Percentiles rank a stretch among this genome's conserved stretches.
Conservation (phyloP, 2,113 vertebrate genomes). For the Propithecus coquereli region DNA sequence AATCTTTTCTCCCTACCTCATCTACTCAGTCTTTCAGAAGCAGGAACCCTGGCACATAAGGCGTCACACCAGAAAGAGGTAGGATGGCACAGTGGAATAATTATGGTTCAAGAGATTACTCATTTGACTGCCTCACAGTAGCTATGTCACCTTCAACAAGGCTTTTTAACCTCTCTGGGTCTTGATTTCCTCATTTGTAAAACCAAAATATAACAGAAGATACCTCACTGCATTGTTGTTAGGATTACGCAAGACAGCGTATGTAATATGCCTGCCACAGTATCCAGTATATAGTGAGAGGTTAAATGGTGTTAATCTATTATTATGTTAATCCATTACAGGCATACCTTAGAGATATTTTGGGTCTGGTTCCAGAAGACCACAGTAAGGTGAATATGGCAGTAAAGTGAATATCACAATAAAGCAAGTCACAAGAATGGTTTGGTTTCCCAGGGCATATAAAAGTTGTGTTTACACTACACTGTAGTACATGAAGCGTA, state of each 20-base stretch:
- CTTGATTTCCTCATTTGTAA: not conserved
- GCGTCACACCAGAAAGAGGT: not conserved
- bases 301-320: not conserved
- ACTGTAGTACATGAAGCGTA: too few relatives aligned
- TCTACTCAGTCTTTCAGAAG: not conserved
- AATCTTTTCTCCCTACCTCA: not conserved
- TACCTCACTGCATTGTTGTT: not conserved
- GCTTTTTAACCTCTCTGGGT: not conserved
- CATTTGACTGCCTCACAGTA: not conserved
- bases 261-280: not conserved
- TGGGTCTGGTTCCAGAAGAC: too few relatives aligned
- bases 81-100: not conserved
- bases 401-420: too few relatives aligned
- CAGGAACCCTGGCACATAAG: not conserved
- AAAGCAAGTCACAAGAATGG: too few relatives aligned
- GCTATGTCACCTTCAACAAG: not conserved
- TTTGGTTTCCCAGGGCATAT: too few relatives aligned
- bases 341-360: too few relatives aligned
- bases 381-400: too few relatives aligned
- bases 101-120: not conserved
- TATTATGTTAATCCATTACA: not conserved
- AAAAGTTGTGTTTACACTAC: too few relatives aligned
- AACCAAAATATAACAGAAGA: not conserved
- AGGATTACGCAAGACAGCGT: not conserved
- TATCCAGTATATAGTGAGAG: not conserved